Base-by-base conservation (phyloP, 2,113 vertebrate species). In the Talpa occidentalis region DNA sequence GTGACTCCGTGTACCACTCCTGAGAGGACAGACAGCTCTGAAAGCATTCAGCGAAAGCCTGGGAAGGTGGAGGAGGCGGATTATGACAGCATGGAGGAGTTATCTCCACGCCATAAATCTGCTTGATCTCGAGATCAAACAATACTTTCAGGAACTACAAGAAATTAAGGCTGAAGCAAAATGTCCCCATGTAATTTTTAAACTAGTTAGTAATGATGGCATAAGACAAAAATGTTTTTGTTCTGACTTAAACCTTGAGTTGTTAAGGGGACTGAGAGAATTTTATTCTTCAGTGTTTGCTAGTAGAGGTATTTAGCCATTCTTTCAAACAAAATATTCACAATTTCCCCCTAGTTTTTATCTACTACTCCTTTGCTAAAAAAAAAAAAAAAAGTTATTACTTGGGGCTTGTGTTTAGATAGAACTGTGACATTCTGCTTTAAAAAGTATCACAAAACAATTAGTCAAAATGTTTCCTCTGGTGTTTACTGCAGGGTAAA, bases 121-220 rank as follows among this genome's bases (percentile, higher is more conserved):
- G 81, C 37, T 24, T 56, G 78, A 84, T 88, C 84, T 83, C 44
- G n/a, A 83, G 37, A 83, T 89, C 81, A 83, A 92, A 62, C 10
- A 54, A 64, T 74, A 78, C 90, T 74, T 86, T 30, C 47, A 89
- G 69, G 90, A 90, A 88, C 37, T 64, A 28, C 24, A 72, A 80
- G 76, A 93, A 60, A 82, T n/a, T 5, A 83, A 81, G 16, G 42
- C 40, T 72, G 62, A 35, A 56, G 24, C 42, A 19, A 70, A 95
- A 70, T 66, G 19, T 15, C 59, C 37, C 40, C 0, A 10, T 73
- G n/a, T 40, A 54, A n/a, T 83, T 67, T 92, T 73, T 88, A 47
- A 44, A 83, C 42, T 37, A 64, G 40, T 86, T 67, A 87, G 40
- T 54, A 11, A 35, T 40, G 69, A 80, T 26, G 21, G 66, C 70